Evolutionary conservation across 2,113 vertebrate species (phyloP), one percentile per base, ranked within the genome.

Genomic region (Xyliphius kryptos): DNA sequence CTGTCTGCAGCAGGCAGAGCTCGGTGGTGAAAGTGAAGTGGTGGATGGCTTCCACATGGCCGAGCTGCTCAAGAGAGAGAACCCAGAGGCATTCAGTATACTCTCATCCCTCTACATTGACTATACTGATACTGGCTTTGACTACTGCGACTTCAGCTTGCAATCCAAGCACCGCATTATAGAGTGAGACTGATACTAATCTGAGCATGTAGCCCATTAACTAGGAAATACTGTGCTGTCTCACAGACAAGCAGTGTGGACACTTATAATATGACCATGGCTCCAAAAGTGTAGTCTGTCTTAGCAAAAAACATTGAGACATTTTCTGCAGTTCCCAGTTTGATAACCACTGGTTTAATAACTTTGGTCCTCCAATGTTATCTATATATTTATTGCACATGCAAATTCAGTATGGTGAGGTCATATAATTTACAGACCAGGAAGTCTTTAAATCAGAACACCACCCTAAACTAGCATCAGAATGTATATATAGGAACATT

Each of bases 71-170:
- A 83, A 78, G 61, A 71, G 83, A 67, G 87, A 89, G 66, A 88
- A 94, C 67, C 91, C 90, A 1, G 77, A 87, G 60, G 93, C 94
- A 0, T 94, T 90, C 77, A 64, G 75, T 67, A 87, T 84, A 26
- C 87, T 98, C 62, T 80, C 86, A 64, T 90, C 90, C 0, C 87
- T 89, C 12, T 76, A 64, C 6, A 84, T 97, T 11, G 86, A 96
- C 78, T 98, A 91, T 66, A 85, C 83, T 3, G 94, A 98, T 86
- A 86, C 79, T 1, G 95, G 95, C 22, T 75, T 78, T 0, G 94
- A 98, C 82, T 96, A 91, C 79, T 97, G 94, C 17, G 90, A 95
- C 76, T 97, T 95, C 82, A 83, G 85, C 26, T 84, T 98, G 70
- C 91, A 95, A 58, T 87, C 91, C 71, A 97, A 96, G 80, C 89